phyloP scores from a whole-genome alignment of 23 tunicate genomes.

The Styela plicata region DNA sequence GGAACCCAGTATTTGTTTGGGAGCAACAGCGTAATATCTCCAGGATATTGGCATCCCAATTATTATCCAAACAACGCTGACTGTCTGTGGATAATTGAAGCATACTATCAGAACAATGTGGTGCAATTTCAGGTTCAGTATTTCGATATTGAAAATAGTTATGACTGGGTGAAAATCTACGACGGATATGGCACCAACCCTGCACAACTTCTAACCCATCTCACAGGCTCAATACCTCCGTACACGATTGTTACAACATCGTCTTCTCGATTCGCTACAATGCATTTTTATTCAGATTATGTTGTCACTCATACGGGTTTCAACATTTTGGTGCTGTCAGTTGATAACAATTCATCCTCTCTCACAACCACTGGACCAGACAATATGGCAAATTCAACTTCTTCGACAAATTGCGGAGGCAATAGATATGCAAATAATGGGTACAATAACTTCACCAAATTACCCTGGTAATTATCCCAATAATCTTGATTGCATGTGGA shows the following conservation, averaged over 20 bases:
- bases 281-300: background rate
- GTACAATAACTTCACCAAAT: too few species aligned
- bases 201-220: background rate
- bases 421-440: too few species aligned
- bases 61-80: constrained; percentile 16
- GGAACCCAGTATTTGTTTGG: background rate
- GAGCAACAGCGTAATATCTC: background rate
- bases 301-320: background rate
- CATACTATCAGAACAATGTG: background rate
- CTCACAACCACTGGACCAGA: too few species aligned
- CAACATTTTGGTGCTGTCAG: background rate
- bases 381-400: too few species aligned
- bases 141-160: background rate
- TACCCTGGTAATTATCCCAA: constrained; percentile 28
- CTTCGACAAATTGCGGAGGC: too few species aligned
- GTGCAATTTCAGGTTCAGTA: background rate
- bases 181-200: background rate
- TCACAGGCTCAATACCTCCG: background rate
- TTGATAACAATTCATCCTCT: too few species aligned
- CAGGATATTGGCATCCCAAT: background rate
- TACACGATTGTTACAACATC: background rate
- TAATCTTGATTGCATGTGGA: constrained; percentile 15
- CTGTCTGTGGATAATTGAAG: constrained; percentile 22
- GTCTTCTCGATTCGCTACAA: background rate
- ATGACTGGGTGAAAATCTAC: constrained; percentile 21